These are phyloP conservation scores for Numenius phaeopus DNA, from an alignment of 2,797 vertebrate genomes.

Conservation along the genomic window DNA sequence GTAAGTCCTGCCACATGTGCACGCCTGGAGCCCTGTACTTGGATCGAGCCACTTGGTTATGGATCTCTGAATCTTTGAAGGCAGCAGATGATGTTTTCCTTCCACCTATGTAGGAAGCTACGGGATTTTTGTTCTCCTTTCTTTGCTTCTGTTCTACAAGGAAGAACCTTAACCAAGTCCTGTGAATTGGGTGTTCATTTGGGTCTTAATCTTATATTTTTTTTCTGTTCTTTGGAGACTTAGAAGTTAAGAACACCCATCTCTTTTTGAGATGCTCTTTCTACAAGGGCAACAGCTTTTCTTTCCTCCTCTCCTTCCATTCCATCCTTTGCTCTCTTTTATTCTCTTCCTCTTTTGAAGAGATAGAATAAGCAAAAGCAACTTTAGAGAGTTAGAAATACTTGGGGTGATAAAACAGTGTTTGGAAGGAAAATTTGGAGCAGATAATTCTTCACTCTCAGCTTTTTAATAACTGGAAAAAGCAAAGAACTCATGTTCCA, in stretches of 20 bases:
- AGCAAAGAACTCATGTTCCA: neutral
- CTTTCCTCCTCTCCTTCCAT: neutral
- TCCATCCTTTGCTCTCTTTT: neutral
- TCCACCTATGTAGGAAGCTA: neutral
- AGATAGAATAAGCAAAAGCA: neutral
- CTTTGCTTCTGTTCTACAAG: neutral
- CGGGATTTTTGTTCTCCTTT: neutral
- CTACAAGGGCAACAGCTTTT: neutral
- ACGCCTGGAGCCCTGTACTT: neutral
- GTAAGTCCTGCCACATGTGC: neutral
- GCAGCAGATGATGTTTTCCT: neutral
- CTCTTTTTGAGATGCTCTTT: neutral
- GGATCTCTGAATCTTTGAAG: neutral
- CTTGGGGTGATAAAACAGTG: neutral
- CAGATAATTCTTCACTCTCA: neutral
- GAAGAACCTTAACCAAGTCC: neutral
- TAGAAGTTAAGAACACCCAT: neutral
- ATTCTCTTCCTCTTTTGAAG: neutral
- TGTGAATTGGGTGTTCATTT: neutral
- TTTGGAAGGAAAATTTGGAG: neutral
- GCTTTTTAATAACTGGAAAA: neutral
- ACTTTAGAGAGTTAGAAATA: neutral
- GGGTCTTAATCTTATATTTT: neutral
- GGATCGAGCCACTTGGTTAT: fast-evolving
- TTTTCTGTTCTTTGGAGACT: neutral